A percentile compares a stretch with the other conserved stretches of the same genome.
Conservation (phyloP, 2,797 vertebrate genomes). For the Arctocebus calabarensis region DNA sequence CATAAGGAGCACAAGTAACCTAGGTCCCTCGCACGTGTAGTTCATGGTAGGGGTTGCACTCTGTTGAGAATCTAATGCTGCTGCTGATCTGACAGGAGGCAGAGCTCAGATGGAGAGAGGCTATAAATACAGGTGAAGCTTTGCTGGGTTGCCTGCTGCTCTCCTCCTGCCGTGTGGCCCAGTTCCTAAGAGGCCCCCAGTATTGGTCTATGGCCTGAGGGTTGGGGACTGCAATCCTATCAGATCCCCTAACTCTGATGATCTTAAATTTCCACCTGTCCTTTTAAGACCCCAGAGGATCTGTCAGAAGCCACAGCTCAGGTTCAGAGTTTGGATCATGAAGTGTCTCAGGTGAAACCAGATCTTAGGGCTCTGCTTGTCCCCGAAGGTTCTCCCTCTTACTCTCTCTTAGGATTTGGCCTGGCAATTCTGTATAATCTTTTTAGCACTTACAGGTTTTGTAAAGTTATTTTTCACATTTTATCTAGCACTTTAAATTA, state of each 20-base stretch:
- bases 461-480: background rate
- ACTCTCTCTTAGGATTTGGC: background rate
- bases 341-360: background rate
- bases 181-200: no score
- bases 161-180: no score
- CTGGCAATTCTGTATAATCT: background rate
- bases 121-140: no score
- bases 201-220: no score
- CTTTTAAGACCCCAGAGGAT: background rate
- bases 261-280: background rate
- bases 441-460: background rate
- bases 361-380: accelerated
- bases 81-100: no score
- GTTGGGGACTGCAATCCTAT: no score
- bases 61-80: no score
- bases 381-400: background rate
- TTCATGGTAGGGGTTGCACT: no score
- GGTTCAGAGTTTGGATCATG: background rate
- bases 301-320: background rate
- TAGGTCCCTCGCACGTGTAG: no score
- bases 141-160: no score
- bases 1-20: no score
- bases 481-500: constrained; percentile 3
- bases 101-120: no score
- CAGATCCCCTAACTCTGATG: background rate